Evolutionary conservation across 2,888 invertebrate species (phyloP).

Genomic region (Panopea generosa): DNA sequence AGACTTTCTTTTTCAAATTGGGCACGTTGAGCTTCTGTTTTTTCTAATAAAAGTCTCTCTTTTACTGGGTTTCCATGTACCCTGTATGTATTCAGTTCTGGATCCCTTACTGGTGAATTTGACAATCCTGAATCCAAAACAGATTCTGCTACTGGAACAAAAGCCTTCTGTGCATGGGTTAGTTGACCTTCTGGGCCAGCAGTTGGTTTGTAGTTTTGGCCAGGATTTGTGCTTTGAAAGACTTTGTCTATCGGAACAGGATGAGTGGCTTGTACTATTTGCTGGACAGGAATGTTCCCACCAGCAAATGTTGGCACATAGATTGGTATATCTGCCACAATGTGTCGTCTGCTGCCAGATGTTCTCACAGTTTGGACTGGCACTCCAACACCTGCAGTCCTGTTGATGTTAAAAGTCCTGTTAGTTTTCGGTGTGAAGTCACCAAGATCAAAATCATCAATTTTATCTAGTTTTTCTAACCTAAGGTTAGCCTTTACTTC

Average conservation of each 20-base stretch:
- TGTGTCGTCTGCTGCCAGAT: constrained; percentile 46
- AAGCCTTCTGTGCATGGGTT: constrained; percentile 41
- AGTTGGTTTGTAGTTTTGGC: background rate
- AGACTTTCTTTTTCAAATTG: constrained; percentile 9
- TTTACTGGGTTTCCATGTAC: constrained; percentile 51
- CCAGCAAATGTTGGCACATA: constrained; percentile 45
- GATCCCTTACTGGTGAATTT: constrained; percentile 12
- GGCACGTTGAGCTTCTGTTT: constrained; percentile 23
- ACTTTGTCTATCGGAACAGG: constrained; percentile 29
- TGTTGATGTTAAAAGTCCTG: background rate
- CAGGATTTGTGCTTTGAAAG: constrained; percentile 36
- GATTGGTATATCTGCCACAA: constrained; percentile 60
- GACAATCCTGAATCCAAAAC: constrained; percentile 23
- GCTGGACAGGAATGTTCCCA: constrained; percentile 38
- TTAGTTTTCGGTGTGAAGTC: constrained; percentile 19
- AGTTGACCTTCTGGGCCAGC: background rate
- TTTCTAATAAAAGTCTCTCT: constrained; percentile 42
- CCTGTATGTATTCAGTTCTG: constrained; percentile 46
- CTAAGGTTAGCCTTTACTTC: constrained; percentile 43
- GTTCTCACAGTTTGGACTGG: constrained; percentile 36
- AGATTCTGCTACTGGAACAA: constrained; percentile 36
- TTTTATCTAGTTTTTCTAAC: constrained; percentile 40
- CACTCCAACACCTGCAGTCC: constrained; percentile 22
- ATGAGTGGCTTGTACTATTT: constrained; percentile 22
- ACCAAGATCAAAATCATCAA: constrained; percentile 30